Base-by-base conservation (phyloP, 2,113 vertebrate genomes). In the Solea senegalensis region DNA sequence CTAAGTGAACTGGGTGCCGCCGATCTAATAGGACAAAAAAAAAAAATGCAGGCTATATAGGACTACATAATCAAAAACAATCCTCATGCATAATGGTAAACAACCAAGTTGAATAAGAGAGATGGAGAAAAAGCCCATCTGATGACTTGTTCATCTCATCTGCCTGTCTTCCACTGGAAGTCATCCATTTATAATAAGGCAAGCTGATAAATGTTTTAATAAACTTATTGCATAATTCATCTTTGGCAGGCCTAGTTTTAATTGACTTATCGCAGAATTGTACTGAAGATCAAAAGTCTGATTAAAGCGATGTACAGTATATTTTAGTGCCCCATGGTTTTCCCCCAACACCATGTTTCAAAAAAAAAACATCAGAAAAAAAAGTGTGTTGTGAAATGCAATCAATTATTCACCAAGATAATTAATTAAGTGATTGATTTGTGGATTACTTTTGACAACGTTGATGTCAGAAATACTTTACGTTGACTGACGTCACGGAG, bases 141-240 rank as follows among this genome's bases (percentile, higher is more conserved):
- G 85, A 88, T 85, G 87, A 89, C 86, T 91, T 86, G 87, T 90
- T 91, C 91, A 93, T 92, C 85, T 84, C 76, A 87, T 86, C 89
- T 85, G 86, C 75, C 88, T 88, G 88, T 92, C 90, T 89, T 92
- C 88, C 74, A 84, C 76, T 81, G 78, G 68, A 91, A 90, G 90
- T 91, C 90, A 93, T 92, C 89, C 89, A 93, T 93, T 94, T 93
- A 92, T 93, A 93, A 94, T 94, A 90, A 91, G 90, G 86, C 82
- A 62, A 68, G 83, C 90, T 93, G 91, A 94, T 94, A 94, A 94
- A 94, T 94, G 92, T 94, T 94, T 93, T 93, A 94, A 92, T 94
- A 92, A 93, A 93, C 81, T 86, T 83, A 78, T 83, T 94, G 91
- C 92, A 93, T 94, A 91, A 94, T 94, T 94, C 83, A 94, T 93